Base-by-base conservation (phyloP, 2,113 vertebrate genomes). In the Cichladusa arquata region DNA sequence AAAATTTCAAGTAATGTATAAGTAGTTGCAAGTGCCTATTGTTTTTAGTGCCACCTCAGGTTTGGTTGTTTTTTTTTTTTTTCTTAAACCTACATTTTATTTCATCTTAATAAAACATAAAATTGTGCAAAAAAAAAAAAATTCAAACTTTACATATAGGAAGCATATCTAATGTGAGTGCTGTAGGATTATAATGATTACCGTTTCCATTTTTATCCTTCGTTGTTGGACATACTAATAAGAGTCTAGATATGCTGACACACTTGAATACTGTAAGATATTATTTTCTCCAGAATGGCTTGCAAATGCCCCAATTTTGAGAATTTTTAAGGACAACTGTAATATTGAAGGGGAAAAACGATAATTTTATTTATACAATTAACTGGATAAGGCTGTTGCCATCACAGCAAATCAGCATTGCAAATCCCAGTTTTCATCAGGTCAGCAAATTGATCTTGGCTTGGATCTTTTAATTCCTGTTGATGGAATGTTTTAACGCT, bases 391-490 rank as follows among this genome's bases (percentile, higher is more conserved):
- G 10, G 11, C 24, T 67, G 19, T 60, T 92, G 77, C 18, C 53
- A 25, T 78, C 61, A 47, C 6, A 64, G 19, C 17, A 92, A 95
- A 88, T 86, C 24, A 77, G 13, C 51, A 70, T 58, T 93, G 33
- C 33, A 86, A 83, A 88, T 81, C 47, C 56, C 18, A 31, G 54
- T 91, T 96, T 93, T 93, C 73, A 80, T 31, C 44, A 74, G 80
- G 65, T 81, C 72, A 93, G 48, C 48, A 81, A 84, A 88, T 58
- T 67, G 67, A 79, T 81, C 83, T 93, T 51, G 36, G 33, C 56
- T 79, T 89, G 72, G 24, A 71, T 74, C 42, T 88, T 90, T 94
- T 77, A 73, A 91, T 72, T 96, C 24, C 44, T 79, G 36, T 54
- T 82, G 65, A 80, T 76, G 23, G n/a, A 65, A 71, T 70, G 28